A percentile compares a stretch with the other conserved stretches of the same genome.
phyloP scores from a whole-genome alignment of 2,797 vertebrate species.

The Sebastes flavidus region DNA sequence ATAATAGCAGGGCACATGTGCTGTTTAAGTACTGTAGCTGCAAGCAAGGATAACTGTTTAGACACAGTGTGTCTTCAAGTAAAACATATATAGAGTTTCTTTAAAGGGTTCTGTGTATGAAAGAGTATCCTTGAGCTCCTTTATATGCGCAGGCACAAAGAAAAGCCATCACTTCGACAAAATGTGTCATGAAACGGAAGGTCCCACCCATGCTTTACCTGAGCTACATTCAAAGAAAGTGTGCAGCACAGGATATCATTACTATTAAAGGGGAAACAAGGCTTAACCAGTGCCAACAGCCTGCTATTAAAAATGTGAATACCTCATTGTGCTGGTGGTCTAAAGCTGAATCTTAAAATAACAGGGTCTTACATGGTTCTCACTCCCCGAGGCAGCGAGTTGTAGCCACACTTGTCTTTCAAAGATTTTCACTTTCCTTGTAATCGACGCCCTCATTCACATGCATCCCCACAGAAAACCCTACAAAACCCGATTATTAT shows the following conservation, averaged over 20 bases:
- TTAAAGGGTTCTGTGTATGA: slow-evolving; percentile 69
- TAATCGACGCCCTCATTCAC: slow-evolving; percentile 60
- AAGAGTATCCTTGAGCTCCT: slow-evolving; percentile 76
- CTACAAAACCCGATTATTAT: slow-evolving; percentile 64
- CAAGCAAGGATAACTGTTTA: slow-evolving; percentile 38
- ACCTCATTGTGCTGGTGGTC: slow-evolving; percentile 83
- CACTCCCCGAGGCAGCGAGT: slow-evolving; percentile 59
- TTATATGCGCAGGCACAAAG: slow-evolving; percentile 81
- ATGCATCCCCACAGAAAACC: slow-evolving; percentile 28
- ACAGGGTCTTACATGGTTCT: slow-evolving; percentile 71
- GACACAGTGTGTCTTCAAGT: slow-evolving; percentile 54
- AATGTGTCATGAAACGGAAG: slow-evolving; percentile 83
- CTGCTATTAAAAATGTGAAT: slow-evolving; percentile 79
- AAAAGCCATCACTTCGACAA: slow-evolving; percentile 77
- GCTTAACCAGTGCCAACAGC: slow-evolving; percentile 81
- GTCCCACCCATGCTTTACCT: slow-evolving; percentile 84
- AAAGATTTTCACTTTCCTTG: slow-evolving; percentile 71
- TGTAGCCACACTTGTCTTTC: slow-evolving; percentile 55
- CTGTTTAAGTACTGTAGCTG: slow-evolving; percentile 40
- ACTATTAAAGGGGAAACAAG: slow-evolving; percentile 81
- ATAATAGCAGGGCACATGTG: slow-evolving; percentile 49
- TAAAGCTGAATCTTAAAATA: slow-evolving; percentile 75
- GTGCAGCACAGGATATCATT: slow-evolving; percentile 82
- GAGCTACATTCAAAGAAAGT: slow-evolving; percentile 75
- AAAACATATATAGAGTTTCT: slow-evolving; percentile 71